phyloP scores from a whole-genome alignment of 2,888 invertebrate species.

The Laothoe populi region DNA sequence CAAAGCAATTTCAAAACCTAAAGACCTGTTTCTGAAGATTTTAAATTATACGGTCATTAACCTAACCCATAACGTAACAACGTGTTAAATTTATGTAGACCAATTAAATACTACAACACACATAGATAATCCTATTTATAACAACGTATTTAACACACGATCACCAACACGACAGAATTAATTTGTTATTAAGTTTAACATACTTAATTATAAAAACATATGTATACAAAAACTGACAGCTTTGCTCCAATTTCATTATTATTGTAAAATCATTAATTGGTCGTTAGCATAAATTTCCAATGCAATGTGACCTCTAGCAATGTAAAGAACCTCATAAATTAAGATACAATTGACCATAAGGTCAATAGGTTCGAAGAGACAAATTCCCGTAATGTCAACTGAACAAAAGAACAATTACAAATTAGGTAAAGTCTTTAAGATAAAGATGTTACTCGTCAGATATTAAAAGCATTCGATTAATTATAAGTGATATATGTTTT shows the following conservation, averaged over 20 bases:
- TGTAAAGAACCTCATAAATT: neutral
- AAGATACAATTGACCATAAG: conserved; percentile 5
- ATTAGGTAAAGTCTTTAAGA: neutral
- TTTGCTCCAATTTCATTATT: conserved; percentile 10
- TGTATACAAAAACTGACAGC: conserved; percentile 8
- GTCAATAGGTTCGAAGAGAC: conserved; percentile 19
- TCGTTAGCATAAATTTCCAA: neutral
- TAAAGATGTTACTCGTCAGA: neutral
- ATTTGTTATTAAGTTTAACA: conserved; percentile 14
- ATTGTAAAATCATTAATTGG: conserved; percentile 9
- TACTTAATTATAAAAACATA: conserved; percentile 1
- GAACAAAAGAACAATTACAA: neutral
- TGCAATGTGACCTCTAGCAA: neutral
- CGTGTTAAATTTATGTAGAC: conserved; percentile 1
- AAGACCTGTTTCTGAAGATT: too few relatives aligned
- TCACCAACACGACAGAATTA: conserved; percentile 9
- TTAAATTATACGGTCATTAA: conserved; percentile 4
- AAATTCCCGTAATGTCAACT: conserved; percentile 21
- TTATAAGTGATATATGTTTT: neutral
- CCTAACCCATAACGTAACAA: neutral
- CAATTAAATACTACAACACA: neutral
- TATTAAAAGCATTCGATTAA: neutral
- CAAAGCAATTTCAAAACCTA: too few relatives aligned
- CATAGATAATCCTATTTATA: conserved; percentile 19
- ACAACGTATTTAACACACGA: conserved; percentile 23